Conservation (phyloP, 2,797 vertebrate genomes). For the Ciconia nigra region DNA sequence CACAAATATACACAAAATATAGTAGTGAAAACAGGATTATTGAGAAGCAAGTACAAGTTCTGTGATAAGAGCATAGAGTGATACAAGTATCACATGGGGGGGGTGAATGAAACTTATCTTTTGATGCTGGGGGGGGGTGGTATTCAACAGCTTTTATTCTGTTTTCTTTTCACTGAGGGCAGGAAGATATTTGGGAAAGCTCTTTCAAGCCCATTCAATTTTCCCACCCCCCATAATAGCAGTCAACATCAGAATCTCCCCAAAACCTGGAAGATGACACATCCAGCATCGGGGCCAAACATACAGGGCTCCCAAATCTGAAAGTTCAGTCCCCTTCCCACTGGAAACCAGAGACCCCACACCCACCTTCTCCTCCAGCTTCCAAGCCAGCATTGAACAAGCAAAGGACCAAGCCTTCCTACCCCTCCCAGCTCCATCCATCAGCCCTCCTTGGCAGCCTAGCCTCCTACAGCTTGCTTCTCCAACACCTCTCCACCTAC, state of each 20-base stretch:
- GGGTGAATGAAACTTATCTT: not conserved
- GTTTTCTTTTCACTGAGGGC: not conserved
- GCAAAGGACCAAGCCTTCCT: not conserved
- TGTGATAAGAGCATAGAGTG: not conserved
- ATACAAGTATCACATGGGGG: too few relatives aligned
- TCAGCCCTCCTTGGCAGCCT: slow-evolving; percentile 30
- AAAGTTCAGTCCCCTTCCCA: not conserved
- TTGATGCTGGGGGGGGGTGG: not conserved
- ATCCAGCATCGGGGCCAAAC: not conserved
- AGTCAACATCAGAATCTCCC: not conserved
- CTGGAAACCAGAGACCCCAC: not conserved
- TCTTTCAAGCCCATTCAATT: not conserved
- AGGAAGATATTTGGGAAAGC: not conserved
- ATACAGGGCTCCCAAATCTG: rapidly evolving
- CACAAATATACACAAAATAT: not conserved
- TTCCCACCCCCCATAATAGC: rapidly evolving
- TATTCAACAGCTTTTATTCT: not conserved
- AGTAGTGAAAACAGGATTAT: not conserved
- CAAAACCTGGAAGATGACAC: not conserved
- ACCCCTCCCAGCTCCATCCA: not conserved
- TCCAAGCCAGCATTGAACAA: not conserved
- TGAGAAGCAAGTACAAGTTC: not conserved
- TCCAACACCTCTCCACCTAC: slow-evolving; percentile 55
- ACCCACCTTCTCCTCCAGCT: not conserved
- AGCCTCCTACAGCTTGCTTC: slow-evolving; percentile 31